phyloP scores from a whole-genome alignment of 2,888 invertebrate species.

The Platyscelio sp. region DNA sequence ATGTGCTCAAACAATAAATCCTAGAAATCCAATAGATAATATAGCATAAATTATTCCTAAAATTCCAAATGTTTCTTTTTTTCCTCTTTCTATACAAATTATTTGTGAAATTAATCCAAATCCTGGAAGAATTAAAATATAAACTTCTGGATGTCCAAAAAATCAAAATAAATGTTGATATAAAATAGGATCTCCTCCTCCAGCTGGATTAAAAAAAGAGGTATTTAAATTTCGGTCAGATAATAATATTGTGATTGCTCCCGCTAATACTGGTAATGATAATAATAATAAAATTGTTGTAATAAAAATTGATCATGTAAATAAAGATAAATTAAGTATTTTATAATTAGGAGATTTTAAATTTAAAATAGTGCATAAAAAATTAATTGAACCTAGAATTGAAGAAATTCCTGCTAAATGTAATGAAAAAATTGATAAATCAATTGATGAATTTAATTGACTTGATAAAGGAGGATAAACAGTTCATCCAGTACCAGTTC shows the following conservation, averaged over 20 bases:
- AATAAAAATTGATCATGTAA: conserved; percentile 91
- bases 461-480: conserved; percentile 90
- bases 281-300: conserved; percentile 89
- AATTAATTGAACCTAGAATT: conserved; percentile 93
- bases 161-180: conserved; percentile 88
- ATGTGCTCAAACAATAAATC: conserved; percentile 94
- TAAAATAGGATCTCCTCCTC: conserved; percentile 89
- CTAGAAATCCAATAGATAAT: conserved; percentile 92
- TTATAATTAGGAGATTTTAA: conserved; percentile 86
- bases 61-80: conserved; percentile 91
- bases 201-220: conserved; percentile 92
- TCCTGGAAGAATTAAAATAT: conserved; percentile 94
- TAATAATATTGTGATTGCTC: conserved; percentile 92
- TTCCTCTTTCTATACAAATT: conserved; percentile 91
- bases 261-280: conserved; percentile 92
- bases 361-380: conserved; percentile 92
- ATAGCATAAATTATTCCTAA: conserved; percentile 95
- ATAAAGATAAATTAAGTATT: conserved; percentile 88
- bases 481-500: conserved; percentile 93
- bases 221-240: conserved; percentile 93
- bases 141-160: conserved; percentile 94
- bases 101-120: conserved; percentile 94
- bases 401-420: conserved; percentile 92
- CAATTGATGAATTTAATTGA: conserved; percentile 90
- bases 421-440: conserved; percentile 92